Base-by-base conservation (phyloP, 2,888 invertebrate species). In the Fabriciana adippe region DNA sequence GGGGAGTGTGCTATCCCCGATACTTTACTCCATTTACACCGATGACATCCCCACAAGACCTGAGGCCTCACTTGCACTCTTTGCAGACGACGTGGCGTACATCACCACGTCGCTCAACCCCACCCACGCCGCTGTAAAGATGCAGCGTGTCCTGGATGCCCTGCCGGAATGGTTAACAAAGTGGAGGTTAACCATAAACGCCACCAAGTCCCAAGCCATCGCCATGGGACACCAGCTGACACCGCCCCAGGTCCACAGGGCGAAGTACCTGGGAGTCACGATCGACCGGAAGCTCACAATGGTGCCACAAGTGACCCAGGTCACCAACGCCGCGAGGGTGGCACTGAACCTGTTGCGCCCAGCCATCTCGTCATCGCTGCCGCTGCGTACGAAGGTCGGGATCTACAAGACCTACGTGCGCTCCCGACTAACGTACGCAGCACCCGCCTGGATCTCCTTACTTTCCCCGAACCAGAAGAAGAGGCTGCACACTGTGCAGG, bases 1-100 rank as follows among this genome's bases (percentile, higher is more conserved):
- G 18, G 74, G 74, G 2, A 71, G 73, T 56, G 70, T 69, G 61
- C 67, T 76, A 0, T 76, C 74, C 4, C 74, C 74, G 48, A n/a
- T 21, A 3, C 59, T 60, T 1, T 75, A 70, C 60, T 53, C 71
- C 13, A 15, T 8, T 3, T 76, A 65, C 63, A 72, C 72, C 3
- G 45, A 73, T 2, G 18, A 18, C 18, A 18, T 18, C 18, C 18
- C 18, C 1, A 18, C 18, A 18, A 18, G 18, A n/a, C n/a, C n/a
- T n/a, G n/a, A 50, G 2, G 16, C 50, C 16, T 18, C 21, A 11
- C 21, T 54, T 1, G 54, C 54, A 18, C 54, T 54, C 21, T 54
- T 18, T 18, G 54, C 54, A 13, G 54, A 54, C 15, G 54, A 54
- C 54, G 18, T 26, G 18, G 54, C 54, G 18, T 21, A 18, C 18